These are phyloP conservation scores for Psephotus haematonotus DNA, from an alignment of 2,113 vertebrate species.

Conservation along the genomic window DNA sequence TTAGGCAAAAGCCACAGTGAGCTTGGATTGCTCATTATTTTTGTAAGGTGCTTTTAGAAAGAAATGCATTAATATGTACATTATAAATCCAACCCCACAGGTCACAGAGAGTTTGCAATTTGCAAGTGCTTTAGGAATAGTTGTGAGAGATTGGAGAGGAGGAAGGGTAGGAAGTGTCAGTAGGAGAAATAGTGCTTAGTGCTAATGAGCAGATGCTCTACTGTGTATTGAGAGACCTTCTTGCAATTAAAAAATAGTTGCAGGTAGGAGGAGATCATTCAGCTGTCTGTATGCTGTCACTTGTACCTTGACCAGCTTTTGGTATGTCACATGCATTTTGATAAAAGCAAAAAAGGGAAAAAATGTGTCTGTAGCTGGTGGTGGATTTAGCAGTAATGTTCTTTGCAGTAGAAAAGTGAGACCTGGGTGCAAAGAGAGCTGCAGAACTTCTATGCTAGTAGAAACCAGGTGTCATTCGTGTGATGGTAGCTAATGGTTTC, in stretches of 20 bases:
- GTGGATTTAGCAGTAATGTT: slow-evolving; percentile 7
- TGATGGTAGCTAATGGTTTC: not conserved
- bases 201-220: slow-evolving; percentile 77
- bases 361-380: not conserved
- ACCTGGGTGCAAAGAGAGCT: not conserved
- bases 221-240: slow-evolving; percentile 62
- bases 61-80: slow-evolving; percentile 20
- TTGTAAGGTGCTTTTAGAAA: not conserved
- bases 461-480: not conserved
- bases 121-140: slow-evolving; percentile 57
- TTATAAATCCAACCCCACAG: slow-evolving; percentile 23
- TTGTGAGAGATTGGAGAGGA: slow-evolving; percentile 42
- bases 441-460: not conserved
- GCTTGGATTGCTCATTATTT: not conserved
- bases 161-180: slow-evolving; percentile 54
- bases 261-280: slow-evolving; percentile 66
- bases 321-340: slow-evolving; percentile 34
- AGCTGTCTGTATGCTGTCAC: slow-evolving; percentile 48
- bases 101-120: slow-evolving; percentile 40
- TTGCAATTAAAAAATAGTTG: slow-evolving; percentile 69
- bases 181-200: slow-evolving; percentile 52
- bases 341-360: not conserved
- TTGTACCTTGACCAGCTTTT: slow-evolving; percentile 67
- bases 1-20: slow-evolving; percentile 1
- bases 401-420: slow-evolving; percentile 6